A percentile compares a stretch with the other conserved stretches of the same genome.
These are phyloP conservation scores for Arctopsyche grandis DNA, from an alignment of 1,140 invertebrate genomes.

Conservation along the genomic window DNA sequence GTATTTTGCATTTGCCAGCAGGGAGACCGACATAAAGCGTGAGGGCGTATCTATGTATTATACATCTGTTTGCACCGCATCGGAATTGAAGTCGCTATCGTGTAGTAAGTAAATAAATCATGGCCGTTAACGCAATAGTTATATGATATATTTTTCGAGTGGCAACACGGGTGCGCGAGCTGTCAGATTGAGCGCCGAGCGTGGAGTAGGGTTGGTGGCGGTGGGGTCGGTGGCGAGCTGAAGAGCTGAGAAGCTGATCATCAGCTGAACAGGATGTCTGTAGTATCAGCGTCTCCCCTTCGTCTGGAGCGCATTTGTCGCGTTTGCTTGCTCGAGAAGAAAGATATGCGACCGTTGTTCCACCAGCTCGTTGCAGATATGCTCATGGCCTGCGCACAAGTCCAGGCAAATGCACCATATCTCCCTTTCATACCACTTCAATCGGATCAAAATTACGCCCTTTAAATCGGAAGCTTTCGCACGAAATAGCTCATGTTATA, in stretches of 20 bases:
- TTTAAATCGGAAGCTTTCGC: no score
- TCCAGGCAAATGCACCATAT: slow-evolving; percentile 59
- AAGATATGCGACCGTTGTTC: slow-evolving; percentile 71
- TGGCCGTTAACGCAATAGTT: no score
- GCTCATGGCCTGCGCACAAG: slow-evolving; percentile 70
- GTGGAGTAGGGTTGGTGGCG: neutral
- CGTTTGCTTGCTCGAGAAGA: slow-evolving; percentile 70
- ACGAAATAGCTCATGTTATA: no score
- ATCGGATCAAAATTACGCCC: neutral
- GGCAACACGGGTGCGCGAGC: neutral
- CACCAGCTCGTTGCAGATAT: slow-evolving; percentile 71
- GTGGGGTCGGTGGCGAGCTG: neutral
- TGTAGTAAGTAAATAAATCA: no score
- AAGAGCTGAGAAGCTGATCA: neutral
- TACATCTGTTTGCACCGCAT: no score
- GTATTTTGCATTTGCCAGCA: no score
- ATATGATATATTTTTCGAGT: no score
- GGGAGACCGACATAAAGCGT: no score
- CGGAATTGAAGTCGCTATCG: no score
- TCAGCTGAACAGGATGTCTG: neutral
- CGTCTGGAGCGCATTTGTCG: slow-evolving; percentile 70
- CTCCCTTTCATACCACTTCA: neutral
- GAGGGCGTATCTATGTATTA: no score
- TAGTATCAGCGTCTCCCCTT: slow-evolving; percentile 21
- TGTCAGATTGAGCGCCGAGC: no score